Evolutionary conservation across 2,888 invertebrate genomes (phyloP).

Genomic region (Heteromurus nitidus): DNA sequence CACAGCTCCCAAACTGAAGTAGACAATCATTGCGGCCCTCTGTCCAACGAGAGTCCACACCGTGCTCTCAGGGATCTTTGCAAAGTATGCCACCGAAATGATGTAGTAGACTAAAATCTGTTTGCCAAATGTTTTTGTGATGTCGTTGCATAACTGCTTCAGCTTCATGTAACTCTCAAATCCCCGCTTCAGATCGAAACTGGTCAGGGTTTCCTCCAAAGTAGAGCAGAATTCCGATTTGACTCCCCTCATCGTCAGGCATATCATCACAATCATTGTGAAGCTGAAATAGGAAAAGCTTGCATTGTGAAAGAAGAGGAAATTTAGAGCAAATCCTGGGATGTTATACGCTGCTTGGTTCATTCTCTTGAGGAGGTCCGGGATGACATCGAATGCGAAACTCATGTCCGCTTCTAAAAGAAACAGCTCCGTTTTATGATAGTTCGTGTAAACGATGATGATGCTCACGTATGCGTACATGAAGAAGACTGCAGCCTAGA

Average conservation of each 20-base stretch:
- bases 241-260: constrained; percentile 33
- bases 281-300: constrained; percentile 14
- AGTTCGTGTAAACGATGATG: background rate
- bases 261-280: background rate
- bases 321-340: too few relatives aligned
- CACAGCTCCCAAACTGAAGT: constrained; percentile 18
- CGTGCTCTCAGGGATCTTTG: constrained; percentile 43
- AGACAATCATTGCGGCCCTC: constrained; percentile 1
- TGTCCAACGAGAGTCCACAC: constrained; percentile 27
- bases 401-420: too few relatives aligned
- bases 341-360: too few relatives aligned
- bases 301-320: background rate
- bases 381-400: too few relatives aligned
- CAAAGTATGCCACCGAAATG: constrained; percentile 42
- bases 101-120: constrained; percentile 33
- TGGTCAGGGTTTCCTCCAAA: background rate
- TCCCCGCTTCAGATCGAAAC: constrained; percentile 16
- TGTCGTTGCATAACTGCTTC: constrained; percentile 10
- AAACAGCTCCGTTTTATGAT: background rate
- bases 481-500: constrained; percentile 4
- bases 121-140: constrained; percentile 29
- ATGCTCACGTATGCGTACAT: background rate
- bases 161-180: constrained; percentile 27
- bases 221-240: constrained; percentile 12
- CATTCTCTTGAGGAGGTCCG: too few relatives aligned